Evolutionary conservation across 2,113 vertebrate genomes (phyloP).

Genomic region (Malurus cyaneus): DNA sequence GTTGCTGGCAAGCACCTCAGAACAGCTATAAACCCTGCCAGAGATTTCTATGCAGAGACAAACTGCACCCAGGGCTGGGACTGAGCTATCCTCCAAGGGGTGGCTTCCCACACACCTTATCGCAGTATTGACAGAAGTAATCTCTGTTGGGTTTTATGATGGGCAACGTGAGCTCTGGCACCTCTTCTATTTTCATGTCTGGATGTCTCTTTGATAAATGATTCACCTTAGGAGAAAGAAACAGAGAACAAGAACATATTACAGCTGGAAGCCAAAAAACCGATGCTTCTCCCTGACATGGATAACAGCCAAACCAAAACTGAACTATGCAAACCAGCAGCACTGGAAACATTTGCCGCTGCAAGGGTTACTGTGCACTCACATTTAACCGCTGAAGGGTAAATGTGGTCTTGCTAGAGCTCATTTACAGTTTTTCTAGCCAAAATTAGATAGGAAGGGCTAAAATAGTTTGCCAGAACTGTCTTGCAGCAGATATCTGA

Average conservation of each 20-base stretch:
- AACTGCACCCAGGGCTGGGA: not conserved
- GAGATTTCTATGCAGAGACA: not conserved
- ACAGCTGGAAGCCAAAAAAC: not conserved
- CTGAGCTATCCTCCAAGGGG: not conserved
- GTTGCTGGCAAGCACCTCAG: not conserved
- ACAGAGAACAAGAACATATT: not conserved
- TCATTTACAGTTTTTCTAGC: not conserved
- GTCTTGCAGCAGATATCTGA: not conserved
- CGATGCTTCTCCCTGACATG: not conserved
- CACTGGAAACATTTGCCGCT: not conserved
- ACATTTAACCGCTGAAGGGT: not conserved
- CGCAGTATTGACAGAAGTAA: conserved; percentile 98
- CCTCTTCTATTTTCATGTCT: conserved; percentile 97
- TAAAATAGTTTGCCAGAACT: not conserved
- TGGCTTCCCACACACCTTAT: conserved; percentile 84
- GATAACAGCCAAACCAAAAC: not conserved
- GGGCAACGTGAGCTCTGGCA: conserved; percentile 94
- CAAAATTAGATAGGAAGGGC: not conserved
- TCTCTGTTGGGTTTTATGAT: conserved; percentile 99
- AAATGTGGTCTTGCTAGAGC: not conserved
- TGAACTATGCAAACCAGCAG: not conserved
- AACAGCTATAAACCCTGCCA: not conserved
- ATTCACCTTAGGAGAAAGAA: conserved; percentile 84
- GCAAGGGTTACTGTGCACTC: not conserved
- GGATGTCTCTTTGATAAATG: conserved; percentile 98